phyloP scores from a whole-genome alignment of 2,113 vertebrate species.

The Lipotes vexillifer region DNA sequence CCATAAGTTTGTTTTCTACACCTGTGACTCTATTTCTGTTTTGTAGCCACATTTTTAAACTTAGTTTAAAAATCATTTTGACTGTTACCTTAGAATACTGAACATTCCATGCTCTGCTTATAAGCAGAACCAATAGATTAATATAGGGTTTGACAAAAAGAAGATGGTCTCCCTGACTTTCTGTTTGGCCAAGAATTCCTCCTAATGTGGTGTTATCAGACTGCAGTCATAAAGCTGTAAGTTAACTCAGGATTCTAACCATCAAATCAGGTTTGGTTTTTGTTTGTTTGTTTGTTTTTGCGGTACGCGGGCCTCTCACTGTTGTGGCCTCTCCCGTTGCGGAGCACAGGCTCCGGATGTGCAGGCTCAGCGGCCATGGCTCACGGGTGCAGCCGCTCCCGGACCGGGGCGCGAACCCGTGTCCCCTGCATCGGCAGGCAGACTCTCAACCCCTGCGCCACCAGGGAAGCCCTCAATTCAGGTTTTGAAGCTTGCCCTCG shows the following conservation, averaged over 20 bases:
- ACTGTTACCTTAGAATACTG: background rate
- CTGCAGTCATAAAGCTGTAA: background rate
- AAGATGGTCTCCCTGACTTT: background rate
- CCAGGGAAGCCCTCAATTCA: too few relatives aligned
- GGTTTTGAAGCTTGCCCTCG: background rate
- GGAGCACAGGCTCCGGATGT: too few relatives aligned
- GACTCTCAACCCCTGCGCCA: too few relatives aligned
- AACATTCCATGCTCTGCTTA: background rate
- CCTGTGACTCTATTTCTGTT: background rate
- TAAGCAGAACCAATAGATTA: background rate
- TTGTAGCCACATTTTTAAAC: background rate
- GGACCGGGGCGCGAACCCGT: too few relatives aligned
- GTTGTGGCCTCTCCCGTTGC: too few relatives aligned
- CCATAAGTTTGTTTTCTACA: background rate
- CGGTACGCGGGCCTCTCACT: too few relatives aligned
- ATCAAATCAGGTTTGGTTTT: rapidly evolving
- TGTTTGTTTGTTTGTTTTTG: too few relatives aligned
- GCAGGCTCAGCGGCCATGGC: too few relatives aligned
- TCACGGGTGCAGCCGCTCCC: too few relatives aligned
- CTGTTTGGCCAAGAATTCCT: background rate
- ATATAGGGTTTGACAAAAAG: background rate
- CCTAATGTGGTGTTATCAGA: background rate
- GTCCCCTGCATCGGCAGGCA: too few relatives aligned
- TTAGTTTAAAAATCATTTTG: background rate
- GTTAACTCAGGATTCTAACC: background rate